Evolutionary conservation across 2,888 invertebrate species (phyloP), one percentile per base, ranked within the genome.

Genomic region (Mactromeris polynyma): DNA sequence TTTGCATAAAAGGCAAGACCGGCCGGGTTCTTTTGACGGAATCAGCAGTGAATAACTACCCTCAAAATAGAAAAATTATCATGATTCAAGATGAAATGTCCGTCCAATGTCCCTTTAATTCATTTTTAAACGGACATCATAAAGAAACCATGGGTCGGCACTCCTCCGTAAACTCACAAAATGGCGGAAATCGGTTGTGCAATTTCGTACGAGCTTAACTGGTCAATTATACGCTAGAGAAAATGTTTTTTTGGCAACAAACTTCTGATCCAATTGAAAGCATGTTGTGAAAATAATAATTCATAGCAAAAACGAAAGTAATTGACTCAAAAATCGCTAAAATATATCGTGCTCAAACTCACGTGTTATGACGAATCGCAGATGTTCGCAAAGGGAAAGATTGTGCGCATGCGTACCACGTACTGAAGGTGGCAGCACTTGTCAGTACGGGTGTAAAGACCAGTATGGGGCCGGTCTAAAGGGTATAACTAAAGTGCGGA

Each of bases 321-420:
- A 6, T 26, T 26, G 2, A 26, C 58, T 1, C 9, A 7, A 64
- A 64, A 11, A 26, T 64, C 4, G 7, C n/a, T 64, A 26, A 64
- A 64, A 9, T 64, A 1, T 9, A 64, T 9, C 26, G 46, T 40
- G 19, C 17, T 83, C 21, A 11, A 1, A 80, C 86, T 89, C 89
- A 89, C 89, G 89, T 89, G 89, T 89, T 64, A 26, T 38, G 17
- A 26, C n/a, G 26, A 58, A 46, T 82, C 64, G 81, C 85, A 85
- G 81, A 64, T 64, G 85, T 78, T 69, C 31, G 46, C 64, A 82
- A 84, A 80, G 78, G 79, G 46, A 73, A 38, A 26, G 21, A 54
- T 81, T 26, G 3, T 54, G 77, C 91, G 91, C 92, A 90, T 92
- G 92, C 91, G 90, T 78, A 78, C 89, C 90, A 91, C 91, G 89